Conservation (phyloP, 2,797 vertebrate species). For the Xerus rutilus region DNA sequence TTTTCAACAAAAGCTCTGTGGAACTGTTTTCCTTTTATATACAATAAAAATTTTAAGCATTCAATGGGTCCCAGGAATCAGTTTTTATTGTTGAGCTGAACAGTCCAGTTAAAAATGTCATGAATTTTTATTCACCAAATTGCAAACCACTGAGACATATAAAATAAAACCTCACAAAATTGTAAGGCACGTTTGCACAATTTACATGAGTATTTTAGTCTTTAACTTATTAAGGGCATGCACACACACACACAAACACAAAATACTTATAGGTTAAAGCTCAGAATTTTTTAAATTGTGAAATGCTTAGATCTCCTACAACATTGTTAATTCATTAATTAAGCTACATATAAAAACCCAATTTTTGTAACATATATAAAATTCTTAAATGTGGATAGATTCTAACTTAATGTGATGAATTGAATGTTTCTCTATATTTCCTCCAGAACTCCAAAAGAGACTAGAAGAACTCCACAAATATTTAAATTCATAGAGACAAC, state of each 20-base stretch:
- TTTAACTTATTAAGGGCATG: background rate
- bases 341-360: background rate
- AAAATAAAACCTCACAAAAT: conserved; percentile 39
- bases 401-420: background rate
- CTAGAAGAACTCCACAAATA: background rate
- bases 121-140: conserved; percentile 59
- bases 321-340: background rate
- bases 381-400: background rate
- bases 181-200: background rate
- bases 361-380: background rate
- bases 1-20: conserved; percentile 20
- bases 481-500: background rate
- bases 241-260: background rate
- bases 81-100: conserved; percentile 51
- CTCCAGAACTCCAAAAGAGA: background rate
- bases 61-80: background rate
- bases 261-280: background rate
- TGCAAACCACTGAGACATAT: background rate
- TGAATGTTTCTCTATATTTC: background rate
- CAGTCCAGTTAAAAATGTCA: conserved; percentile 50
- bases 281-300: background rate
- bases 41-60: conserved; percentile 49
- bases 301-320: background rate
- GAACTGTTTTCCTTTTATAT: conserved; percentile 61
- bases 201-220: background rate